Evolutionary conservation across 2,113 vertebrate species (phyloP).

Genomic region (Procapra przewalskii): DNA sequence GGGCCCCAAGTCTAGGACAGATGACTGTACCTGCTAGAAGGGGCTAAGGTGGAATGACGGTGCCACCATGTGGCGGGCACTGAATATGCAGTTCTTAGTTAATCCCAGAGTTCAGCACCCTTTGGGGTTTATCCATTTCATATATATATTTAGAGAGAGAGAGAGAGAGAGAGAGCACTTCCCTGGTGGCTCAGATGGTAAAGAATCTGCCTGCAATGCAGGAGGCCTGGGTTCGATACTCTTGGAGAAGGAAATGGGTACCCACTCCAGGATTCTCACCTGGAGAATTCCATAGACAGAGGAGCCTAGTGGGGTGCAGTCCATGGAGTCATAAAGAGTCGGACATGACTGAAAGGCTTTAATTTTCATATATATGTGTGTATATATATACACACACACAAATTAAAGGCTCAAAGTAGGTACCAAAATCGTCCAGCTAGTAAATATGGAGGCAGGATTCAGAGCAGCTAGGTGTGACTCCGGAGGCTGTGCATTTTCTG

Average conservation of each 20-base stretch:
- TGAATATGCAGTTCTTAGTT: not conserved
- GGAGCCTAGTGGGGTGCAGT: not conserved
- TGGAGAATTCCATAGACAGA: not conserved
- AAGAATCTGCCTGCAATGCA: not conserved
- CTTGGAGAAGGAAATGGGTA: not conserved
- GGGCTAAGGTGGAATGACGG: not conserved
- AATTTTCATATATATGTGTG: not conserved
- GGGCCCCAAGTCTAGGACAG: no score
- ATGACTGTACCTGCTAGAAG: no score
- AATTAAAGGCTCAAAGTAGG: not conserved
- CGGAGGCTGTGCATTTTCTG: not conserved
- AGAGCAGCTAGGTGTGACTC: not conserved
- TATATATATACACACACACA: not conserved
- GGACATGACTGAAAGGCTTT: not conserved
- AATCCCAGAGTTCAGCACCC: not conserved
- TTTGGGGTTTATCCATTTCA: not conserved
- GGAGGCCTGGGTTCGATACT: not conserved
- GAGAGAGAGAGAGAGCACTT: not conserved
- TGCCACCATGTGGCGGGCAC: not conserved
- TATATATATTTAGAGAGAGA: not conserved
- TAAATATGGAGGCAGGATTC: not conserved
- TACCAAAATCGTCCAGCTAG: not conserved
- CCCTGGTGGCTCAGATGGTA: not conserved
- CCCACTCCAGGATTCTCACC: not conserved
- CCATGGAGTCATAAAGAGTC: not conserved